Conservation (phyloP, 92 coral and sea anemone genomes). For the Actinernus sp. region DNA sequence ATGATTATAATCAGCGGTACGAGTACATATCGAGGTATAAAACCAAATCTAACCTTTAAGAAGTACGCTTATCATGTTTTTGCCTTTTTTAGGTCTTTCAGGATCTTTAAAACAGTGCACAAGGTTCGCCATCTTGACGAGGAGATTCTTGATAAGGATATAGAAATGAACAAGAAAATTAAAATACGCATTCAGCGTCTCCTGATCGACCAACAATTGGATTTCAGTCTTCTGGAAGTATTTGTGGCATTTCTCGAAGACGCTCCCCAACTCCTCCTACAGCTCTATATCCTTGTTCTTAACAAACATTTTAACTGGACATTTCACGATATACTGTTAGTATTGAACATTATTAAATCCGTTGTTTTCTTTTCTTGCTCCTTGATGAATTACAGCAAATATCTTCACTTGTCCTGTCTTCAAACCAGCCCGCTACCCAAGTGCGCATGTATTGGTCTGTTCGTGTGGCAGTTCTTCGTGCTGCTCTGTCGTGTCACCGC, state of each 20-base stretch:
- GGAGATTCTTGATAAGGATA: not conserved
- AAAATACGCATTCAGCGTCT: not conserved
- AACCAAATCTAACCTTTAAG: too few relatives aligned
- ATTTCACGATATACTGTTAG: not conserved
- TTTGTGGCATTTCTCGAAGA: not conserved
- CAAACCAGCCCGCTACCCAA: not conserved
- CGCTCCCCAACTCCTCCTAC: not conserved
- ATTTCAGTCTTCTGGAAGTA: not conserved
- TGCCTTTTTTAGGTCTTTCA: too few relatives aligned
- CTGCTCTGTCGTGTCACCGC: not conserved
- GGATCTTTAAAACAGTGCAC: slow-evolving; percentile 2
- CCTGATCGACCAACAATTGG: not conserved
- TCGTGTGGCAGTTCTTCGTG: not conserved
- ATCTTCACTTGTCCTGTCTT: not conserved
- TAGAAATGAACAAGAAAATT: not conserved
- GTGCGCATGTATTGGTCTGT: not conserved
- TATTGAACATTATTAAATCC: not conserved
- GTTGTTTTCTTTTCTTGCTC: not conserved
- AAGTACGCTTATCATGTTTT: too few relatives aligned
- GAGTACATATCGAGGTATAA: too few relatives aligned
- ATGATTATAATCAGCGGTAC: too few relatives aligned
- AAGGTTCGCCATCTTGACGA: slow-evolving; percentile 1
- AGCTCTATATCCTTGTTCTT: not conserved
- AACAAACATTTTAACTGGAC: not conserved
- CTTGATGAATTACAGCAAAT: not conserved